Evolutionary conservation across 2,888 invertebrate species (phyloP).

Genomic region (Cosmorhoe ocellata): DNA sequence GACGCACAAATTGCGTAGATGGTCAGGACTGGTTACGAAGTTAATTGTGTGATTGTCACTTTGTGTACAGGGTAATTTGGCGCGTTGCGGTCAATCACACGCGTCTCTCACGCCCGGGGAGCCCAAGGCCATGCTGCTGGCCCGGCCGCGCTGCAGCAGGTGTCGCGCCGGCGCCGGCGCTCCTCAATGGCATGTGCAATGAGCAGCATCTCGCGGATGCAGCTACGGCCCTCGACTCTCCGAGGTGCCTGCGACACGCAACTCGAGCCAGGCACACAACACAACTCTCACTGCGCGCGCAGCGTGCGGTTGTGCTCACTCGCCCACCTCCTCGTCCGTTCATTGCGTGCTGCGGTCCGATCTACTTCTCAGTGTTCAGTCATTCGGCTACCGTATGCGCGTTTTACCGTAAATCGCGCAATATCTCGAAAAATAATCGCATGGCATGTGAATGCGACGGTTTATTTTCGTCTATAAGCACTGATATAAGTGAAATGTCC

Average conservation of each 20-base stretch:
- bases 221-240: slow-evolving; percentile 47
- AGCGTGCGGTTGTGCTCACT: slow-evolving; percentile 71
- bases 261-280: slow-evolving; percentile 57
- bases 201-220: slow-evolving; percentile 64
- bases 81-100: slow-evolving; percentile 31
- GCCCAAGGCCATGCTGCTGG: not conserved
- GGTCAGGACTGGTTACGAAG: slow-evolving; percentile 30
- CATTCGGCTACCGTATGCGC: slow-evolving; percentile 64
- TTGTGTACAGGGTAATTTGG: slow-evolving; percentile 36
- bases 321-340: slow-evolving; percentile 58
- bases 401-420: slow-evolving; percentile 61
- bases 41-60: slow-evolving; percentile 24
- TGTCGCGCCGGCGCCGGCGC: slow-evolving; percentile 29
- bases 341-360: slow-evolving; percentile 47
- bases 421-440: slow-evolving; percentile 66
- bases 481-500: slow-evolving; percentile 76
- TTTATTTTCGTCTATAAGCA: slow-evolving; percentile 53
- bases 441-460: slow-evolving; percentile 75
- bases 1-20: slow-evolving; percentile 8
- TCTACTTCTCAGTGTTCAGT: slow-evolving; percentile 63
- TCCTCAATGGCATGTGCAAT: slow-evolving; percentile 45
- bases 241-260: slow-evolving; percentile 51
- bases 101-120: slow-evolving; percentile 1
- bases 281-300: slow-evolving; percentile 80
- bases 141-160: slow-evolving; percentile 9